These are phyloP conservation scores for Indicator maculatus DNA, from an alignment of 2,113 vertebrate genomes.

Conservation along the genomic window DNA sequence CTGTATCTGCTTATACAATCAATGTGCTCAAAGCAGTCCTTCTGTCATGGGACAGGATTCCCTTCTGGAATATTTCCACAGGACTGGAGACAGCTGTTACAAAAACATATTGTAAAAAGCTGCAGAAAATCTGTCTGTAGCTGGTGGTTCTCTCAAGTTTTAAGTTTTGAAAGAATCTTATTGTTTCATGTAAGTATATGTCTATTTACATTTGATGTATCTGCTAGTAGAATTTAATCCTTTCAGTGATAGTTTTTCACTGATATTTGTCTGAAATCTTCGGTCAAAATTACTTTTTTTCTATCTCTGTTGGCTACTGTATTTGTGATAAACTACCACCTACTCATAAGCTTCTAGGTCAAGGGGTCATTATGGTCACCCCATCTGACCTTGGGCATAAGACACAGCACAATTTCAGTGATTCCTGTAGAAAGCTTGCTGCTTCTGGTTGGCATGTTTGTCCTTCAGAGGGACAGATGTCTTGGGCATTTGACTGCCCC, in stretches of 20 bases:
- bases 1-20: conserved; percentile 59
- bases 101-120: conserved; percentile 41
- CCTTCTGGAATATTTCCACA: conserved; percentile 60
- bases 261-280: not conserved
- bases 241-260: not conserved
- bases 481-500: not conserved
- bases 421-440: not conserved
- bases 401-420: not conserved
- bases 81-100: conserved; percentile 60
- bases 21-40: conserved; percentile 53
- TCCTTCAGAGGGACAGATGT: not conserved
- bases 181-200: conserved; percentile 9
- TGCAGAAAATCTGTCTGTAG: conserved; percentile 37
- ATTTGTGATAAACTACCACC: not conserved
- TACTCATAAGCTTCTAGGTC: not conserved
- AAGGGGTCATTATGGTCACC: not conserved
- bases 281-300: not conserved
- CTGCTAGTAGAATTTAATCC: not conserved
- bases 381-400: not conserved
- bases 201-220: not conserved
- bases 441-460: not conserved
- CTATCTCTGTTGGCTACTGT: not conserved
- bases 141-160: conserved; percentile 41
- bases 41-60: conserved; percentile 45
- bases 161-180: conserved; percentile 35